Conservation (phyloP, 2,888 invertebrate species). For the Trisateles emortualis region DNA sequence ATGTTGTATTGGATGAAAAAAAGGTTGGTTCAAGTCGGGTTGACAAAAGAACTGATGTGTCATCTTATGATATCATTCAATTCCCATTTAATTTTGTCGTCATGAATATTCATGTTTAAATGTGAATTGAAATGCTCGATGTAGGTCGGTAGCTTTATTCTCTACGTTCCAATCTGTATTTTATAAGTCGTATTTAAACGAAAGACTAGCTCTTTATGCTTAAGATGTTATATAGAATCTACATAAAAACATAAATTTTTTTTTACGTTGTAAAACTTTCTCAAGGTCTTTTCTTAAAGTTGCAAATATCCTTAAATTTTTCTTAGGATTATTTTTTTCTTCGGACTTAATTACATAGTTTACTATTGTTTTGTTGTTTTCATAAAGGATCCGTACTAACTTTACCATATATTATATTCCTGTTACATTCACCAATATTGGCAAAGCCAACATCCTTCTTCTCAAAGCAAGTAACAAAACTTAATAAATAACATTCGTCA, state of each 20-base stretch:
- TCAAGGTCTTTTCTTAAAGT: no score
- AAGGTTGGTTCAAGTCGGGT: conserved; percentile 11
- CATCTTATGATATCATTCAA: conserved; percentile 56
- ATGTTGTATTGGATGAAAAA: not conserved
- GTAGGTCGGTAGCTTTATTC: conserved; percentile 7
- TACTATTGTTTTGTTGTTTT: no score
- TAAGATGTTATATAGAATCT: not conserved
- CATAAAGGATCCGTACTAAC: no score
- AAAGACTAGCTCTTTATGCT: not conserved
- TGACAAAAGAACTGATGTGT: conserved; percentile 64
- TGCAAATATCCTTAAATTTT: no score
- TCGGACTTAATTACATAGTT: no score
- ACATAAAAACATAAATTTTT: conserved; percentile 15
- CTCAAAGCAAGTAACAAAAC: conserved; percentile 27
- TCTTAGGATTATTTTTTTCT: no score
- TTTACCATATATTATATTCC: no score
- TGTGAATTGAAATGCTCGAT: conserved; percentile 14
- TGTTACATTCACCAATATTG: not conserved
- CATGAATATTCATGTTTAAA: conserved; percentile 25
- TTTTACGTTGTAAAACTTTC: no score
- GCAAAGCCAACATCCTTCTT: conserved; percentile 11
- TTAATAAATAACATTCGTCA: conserved; percentile 66
- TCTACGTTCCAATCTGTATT: not conserved
- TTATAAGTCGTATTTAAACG: not conserved
- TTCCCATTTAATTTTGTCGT: conserved; percentile 38